Base-by-base conservation (phyloP, 2,797 vertebrate genomes). In the Aythya fuligula region DNA sequence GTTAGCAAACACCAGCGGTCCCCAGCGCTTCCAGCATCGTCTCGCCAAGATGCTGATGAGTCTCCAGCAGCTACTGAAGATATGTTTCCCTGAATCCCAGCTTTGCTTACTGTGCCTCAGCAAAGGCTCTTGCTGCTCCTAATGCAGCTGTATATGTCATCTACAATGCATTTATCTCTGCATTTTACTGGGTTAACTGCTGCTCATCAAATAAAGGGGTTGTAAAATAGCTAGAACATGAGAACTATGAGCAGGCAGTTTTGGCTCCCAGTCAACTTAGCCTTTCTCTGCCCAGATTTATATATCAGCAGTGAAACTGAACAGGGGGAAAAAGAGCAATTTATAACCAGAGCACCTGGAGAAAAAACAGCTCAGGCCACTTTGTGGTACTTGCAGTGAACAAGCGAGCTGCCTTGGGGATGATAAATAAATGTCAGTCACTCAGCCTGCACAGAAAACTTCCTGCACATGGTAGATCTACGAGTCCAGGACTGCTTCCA, bases 351-450 rank as follows among this genome's bases (percentile, higher is more conserved):
- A 60, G 43, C 54, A 85, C 38, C 56, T 62, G 60, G 84, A 86
- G 80, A 12, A 88, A 53, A 39, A 11, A 53, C 67, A 83, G 67
- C 69, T 43, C 36, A 75, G 65, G 58, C 71, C 53, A 2, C 1
- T 13, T 13, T 2, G 4, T 4, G 57, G 53, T 4, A 19, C 22
- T 7, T 16, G 71, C 53, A 16, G 75, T 0, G 0, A 66, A 39
- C 61, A 53, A 56, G 15, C 2, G 3, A 51, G 67, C 78, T 24
- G 11, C 32, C 32, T 21, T 53, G 13, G 9, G 58, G 27, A 6
- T 4, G 47, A 14, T 4, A 49, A 54, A 61, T 2, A n/a, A 47
- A 8, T 6, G 43, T 2, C 36, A 7, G 3, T 43, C 38, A 66
- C 81, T 57, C 82, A 58, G 72, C 36, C 49, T 67, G 21, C 66